Base-by-base conservation (phyloP, 2,797 vertebrate genomes). In the Pseudomugil gertrudae region DNA sequence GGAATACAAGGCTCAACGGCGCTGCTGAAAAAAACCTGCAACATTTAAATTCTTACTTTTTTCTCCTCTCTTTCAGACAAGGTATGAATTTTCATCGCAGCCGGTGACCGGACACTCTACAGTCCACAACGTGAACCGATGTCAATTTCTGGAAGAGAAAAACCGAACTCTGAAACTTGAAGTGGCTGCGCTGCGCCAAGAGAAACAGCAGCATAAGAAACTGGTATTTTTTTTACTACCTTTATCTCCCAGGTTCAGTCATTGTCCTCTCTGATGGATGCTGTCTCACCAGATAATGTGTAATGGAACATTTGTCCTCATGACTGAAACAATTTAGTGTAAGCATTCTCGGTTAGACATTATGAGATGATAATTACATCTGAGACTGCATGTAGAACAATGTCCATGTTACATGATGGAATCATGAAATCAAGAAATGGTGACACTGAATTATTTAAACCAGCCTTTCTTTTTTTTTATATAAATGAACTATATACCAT, bases 71-170 rank as follows among this genome's bases (percentile, higher is more conserved):
- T 61, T 75, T 5, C 89, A 96, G 95, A 81, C 85, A 43, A 93
- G 94, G 89, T 86, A 87, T 90, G 94, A 90, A 17, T 78, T 80
- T 10, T 68, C 90, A 56, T 57, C 80, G 55, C 87, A 87, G 72
- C 92, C 83, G 54, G 82, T 90, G 54, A 14, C 83, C 2, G 83
- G 78, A 68, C 66, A 79, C 23, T 48, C 58, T 27, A 40, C 91
- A 0, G 40, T 84, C 65, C 70, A 69, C 80, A 66, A 63, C 5
- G 72, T 81, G 81, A 92, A 78, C 45, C 89, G 76, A 55, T 87
- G 78, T 33, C 78, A 3, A 9, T 48, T 90, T 69, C 48, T 95
- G 86, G 93, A 93, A 67, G 92, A 92, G 56, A 86, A 82, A 40
- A 90, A 81, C 4, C 84, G 76, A 69, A 57, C 83, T 33, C 83